phyloP scores from a whole-genome alignment of 2,797 vertebrate species.

The Lepidocolaptes lacrymiger region DNA sequence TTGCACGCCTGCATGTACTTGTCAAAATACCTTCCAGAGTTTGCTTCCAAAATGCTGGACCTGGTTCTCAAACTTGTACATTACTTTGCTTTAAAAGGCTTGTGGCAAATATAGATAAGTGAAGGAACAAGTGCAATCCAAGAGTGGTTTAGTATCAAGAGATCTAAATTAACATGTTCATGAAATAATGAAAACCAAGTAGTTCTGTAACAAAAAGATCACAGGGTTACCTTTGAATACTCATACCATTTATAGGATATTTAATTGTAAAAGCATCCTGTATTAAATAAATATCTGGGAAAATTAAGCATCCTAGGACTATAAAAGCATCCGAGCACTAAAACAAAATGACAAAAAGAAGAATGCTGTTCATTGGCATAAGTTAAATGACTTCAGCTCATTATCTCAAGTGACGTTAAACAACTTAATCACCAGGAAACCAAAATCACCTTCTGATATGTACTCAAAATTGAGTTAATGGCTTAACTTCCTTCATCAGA shows the following conservation, averaged over 20 bases:
- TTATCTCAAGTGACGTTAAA: background rate
- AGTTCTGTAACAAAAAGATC: background rate
- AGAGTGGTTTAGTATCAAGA: background rate
- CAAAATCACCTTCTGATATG: background rate
- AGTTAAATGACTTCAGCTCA: background rate
- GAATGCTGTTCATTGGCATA: background rate
- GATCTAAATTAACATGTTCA: background rate
- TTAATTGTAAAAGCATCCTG: background rate
- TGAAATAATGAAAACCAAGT: background rate
- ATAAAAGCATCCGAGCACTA: background rate
- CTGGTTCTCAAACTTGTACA: background rate
- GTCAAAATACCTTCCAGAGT: constrained; percentile 5
- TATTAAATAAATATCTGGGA: background rate
- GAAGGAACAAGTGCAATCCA: background rate
- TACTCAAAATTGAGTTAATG: background rate
- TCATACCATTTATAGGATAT: background rate
- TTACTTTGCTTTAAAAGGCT: background rate
- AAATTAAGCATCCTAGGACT: background rate
- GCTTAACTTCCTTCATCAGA: background rate
- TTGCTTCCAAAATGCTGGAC: constrained; percentile 30
- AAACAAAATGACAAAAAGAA: background rate
- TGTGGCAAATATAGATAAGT: background rate
- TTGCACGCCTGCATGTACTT: constrained; percentile 65
- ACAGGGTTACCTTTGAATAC: background rate
- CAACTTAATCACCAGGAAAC: background rate